Evolutionary conservation across 2,113 vertebrate genomes (phyloP).

Genomic region (Turdus rufiventris): DNA sequence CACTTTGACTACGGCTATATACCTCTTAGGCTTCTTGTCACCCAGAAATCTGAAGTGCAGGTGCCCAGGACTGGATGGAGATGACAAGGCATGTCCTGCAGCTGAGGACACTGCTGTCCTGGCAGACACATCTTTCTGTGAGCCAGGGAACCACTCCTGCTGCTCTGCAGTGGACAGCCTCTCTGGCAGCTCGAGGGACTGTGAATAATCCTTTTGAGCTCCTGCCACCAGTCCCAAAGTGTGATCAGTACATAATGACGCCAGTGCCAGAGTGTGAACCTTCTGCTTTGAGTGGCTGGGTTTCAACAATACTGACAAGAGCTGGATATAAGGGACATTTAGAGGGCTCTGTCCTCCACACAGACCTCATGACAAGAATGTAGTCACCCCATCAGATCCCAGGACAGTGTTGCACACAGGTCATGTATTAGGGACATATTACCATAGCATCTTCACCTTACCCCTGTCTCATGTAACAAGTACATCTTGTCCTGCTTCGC

Average conservation of each 20-base stretch:
- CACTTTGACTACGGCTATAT: not conserved
- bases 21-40: not conserved
- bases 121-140: fast-evolving
- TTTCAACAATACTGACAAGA: not conserved
- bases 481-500: not conserved
- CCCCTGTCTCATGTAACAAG: not conserved
- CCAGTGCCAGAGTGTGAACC: not conserved
- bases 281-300: not conserved
- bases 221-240: not conserved
- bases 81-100: conserved; percentile 4
- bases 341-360: not conserved
- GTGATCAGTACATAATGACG: not conserved
- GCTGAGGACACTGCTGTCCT: not conserved
- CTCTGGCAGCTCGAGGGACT: conserved; percentile 10
- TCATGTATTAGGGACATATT: not conserved
- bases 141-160: conserved; percentile 16
- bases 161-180: not conserved
- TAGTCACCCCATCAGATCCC: not conserved
- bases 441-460: not conserved
- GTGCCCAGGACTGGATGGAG: not conserved
- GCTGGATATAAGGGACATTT: not conserved
- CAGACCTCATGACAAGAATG: not conserved
- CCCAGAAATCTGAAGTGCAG: not conserved
- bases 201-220: conserved; percentile 55
- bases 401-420: not conserved